Evolutionary conservation across 2,113 vertebrate species (phyloP).

Genomic region (Verasper variegatus): DNA sequence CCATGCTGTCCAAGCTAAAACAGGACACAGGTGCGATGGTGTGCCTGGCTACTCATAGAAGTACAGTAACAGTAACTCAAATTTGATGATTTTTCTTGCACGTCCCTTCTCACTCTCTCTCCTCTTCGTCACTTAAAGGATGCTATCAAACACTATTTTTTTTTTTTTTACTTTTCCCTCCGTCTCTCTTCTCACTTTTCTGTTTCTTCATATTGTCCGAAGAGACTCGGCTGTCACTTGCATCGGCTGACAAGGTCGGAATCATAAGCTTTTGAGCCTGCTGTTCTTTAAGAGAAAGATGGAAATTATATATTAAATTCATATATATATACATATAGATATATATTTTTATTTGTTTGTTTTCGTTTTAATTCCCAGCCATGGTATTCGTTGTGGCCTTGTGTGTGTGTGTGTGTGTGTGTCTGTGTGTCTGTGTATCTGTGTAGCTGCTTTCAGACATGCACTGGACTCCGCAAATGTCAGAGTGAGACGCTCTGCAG

Average conservation of each 20-base stretch:
- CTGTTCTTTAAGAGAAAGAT: conserved; percentile 76
- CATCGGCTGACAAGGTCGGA: conserved; percentile 77
- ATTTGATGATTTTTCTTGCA: conserved; percentile 56
- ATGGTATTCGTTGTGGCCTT: conserved; percentile 79
- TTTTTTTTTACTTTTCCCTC: neutral
- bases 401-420: conserved; percentile 30
- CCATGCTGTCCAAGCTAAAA: neutral
- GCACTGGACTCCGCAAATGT: too few relatives aligned
- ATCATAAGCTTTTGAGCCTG: conserved; percentile 77
- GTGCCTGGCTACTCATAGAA: conserved; percentile 11
- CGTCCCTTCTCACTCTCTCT: conserved; percentile 29
- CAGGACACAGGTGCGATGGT: neutral
- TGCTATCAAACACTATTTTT: neutral
- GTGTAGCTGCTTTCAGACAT: too few relatives aligned
- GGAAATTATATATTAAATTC: conserved; percentile 69
- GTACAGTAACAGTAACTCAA: conserved; percentile 9
- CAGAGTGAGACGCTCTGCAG: too few relatives aligned
- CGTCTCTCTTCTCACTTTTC: neutral
- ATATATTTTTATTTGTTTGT: conserved; percentile 61
- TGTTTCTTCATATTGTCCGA: conserved; percentile 8
- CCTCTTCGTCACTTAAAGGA: conserved; percentile 14
- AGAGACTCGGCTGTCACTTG: conserved; percentile 57
- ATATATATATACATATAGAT: conserved; percentile 52
- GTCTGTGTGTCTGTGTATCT: too few relatives aligned
- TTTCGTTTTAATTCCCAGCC: conserved; percentile 80